Evolutionary conservation across 1,140 invertebrate species (phyloP).

Genomic region (Achatina immaculata): DNA sequence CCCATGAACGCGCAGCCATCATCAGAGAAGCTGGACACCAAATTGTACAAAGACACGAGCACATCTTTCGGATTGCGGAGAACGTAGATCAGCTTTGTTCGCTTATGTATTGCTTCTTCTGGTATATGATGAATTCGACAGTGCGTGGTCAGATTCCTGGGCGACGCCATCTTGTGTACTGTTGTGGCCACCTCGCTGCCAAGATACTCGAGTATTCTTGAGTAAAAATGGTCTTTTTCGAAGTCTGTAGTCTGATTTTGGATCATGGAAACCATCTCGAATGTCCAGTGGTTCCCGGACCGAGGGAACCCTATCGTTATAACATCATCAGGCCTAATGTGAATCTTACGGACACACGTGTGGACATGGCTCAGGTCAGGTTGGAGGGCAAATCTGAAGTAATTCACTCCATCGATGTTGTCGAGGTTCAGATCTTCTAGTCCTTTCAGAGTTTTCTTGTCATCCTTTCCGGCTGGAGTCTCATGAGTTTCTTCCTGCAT

Average conservation of each 20-base stretch:
- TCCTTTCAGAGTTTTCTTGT: too few species aligned
- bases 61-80: conserved; percentile 54
- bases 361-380: neutral
- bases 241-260: conserved; percentile 28
- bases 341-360: neutral
- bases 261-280: conserved; percentile 37
- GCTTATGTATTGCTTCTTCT: conserved; percentile 34
- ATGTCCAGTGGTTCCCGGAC: conserved; percentile 40
- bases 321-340: conserved; percentile 24
- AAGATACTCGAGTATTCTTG: conserved; percentile 10
- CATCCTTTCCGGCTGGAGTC: too few species aligned
- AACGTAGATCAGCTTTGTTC: conserved; percentile 47
- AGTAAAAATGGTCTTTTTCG: conserved; percentile 17
- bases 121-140: conserved; percentile 41
- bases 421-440: neutral
- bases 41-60: conserved; percentile 48
- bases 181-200: neutral
- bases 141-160: conserved; percentile 47
- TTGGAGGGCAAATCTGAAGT: neutral
- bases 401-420: neutral
- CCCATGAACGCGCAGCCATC: neutral
- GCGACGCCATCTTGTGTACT: conserved; percentile 24
- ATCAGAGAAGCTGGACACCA: conserved; percentile 12
- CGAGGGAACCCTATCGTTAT: conserved; percentile 30
- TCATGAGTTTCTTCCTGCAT: too few species aligned